Evolutionary conservation across 2,113 vertebrate genomes (phyloP).

Genomic region (Thunnus thynnus): DNA sequence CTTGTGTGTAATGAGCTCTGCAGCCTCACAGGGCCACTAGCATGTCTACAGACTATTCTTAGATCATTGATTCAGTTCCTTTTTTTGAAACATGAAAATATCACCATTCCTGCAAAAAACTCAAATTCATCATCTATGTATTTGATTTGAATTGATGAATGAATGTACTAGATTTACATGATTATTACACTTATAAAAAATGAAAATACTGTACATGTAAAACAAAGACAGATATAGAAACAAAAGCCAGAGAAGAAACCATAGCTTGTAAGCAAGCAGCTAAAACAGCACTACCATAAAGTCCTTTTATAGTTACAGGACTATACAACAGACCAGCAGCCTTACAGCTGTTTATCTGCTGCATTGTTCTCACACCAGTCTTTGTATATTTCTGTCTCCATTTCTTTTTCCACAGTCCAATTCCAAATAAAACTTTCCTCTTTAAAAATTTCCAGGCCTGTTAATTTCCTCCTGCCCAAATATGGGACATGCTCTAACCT

Average conservation of each 20-base stretch:
- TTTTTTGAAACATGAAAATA: background rate
- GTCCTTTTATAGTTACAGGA: constrained; percentile 39
- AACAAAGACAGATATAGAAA: background rate
- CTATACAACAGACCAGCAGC: constrained; percentile 20
- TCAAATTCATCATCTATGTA: no score
- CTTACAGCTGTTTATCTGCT: constrained; percentile 23
- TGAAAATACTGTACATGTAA: no score
- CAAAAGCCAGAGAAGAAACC: background rate
- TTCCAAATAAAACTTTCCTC: constrained; percentile 29
- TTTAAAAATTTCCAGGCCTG: background rate
- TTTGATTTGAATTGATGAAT: no score
- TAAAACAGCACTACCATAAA: constrained; percentile 9
- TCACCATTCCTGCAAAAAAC: no score
- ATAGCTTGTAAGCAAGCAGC: background rate
- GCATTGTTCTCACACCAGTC: constrained; percentile 28
- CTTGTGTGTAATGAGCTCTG: no score
- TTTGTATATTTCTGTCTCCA: constrained; percentile 35
- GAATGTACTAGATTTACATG: no score
- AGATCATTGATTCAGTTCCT: background rate
- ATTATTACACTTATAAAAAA: background rate
- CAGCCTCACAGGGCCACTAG: no score
- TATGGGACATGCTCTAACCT: background rate
- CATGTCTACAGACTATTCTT: no score
- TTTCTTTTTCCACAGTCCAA: constrained; percentile 32
- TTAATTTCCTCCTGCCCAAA: background rate